Conservation (phyloP, 2,797 vertebrate genomes). For the Morelia viridis region DNA sequence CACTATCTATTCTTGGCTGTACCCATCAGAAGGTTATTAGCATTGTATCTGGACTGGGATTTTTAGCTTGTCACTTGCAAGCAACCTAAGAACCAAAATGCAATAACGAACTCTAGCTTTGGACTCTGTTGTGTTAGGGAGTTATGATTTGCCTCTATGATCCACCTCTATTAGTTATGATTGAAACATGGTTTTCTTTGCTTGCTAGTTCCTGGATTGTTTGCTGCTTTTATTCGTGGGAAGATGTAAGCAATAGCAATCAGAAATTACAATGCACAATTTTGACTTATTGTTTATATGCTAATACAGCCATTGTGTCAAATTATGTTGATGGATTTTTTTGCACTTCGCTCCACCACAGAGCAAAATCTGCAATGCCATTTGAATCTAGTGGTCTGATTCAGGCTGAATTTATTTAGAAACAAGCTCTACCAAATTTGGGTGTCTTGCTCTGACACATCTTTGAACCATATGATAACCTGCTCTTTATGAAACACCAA, state of each 20-base stretch:
- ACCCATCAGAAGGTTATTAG: background rate
- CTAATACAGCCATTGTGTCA: background rate
- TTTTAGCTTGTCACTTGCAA: background rate
- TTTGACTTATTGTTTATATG: background rate
- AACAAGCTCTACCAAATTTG: background rate
- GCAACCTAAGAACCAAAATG: background rate
- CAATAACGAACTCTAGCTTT: background rate
- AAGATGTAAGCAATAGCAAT: background rate
- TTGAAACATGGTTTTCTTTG: background rate
- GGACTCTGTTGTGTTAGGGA: background rate
- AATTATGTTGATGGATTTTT: background rate
- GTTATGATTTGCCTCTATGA: too few relatives aligned
- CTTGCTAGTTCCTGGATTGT: background rate
- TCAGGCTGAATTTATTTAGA: background rate
- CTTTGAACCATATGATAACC: background rate
- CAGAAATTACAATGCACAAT: background rate
- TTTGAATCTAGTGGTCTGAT: background rate
- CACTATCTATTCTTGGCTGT: background rate
- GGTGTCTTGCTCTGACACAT: background rate
- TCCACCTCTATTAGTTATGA: background rate
- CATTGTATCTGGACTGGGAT: background rate
- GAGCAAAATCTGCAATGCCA: background rate
- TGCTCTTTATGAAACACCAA: conserved; percentile 7
- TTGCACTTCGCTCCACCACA: background rate
- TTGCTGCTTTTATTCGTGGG: background rate